Base-by-base conservation (phyloP, 2,113 vertebrate genomes). In the Accipiter cooperii region DNA sequence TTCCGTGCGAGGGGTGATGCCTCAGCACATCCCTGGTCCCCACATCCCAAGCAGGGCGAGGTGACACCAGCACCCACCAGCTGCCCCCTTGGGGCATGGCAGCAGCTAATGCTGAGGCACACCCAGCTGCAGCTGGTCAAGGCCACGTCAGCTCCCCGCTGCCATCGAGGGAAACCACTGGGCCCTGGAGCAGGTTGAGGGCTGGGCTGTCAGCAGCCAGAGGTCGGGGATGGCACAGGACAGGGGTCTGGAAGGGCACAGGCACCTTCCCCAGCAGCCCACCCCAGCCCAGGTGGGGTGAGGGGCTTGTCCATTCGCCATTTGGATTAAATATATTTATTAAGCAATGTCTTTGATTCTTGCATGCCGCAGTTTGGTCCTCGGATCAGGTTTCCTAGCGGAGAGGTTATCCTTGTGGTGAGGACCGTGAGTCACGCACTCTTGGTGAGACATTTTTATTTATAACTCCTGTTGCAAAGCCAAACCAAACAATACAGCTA, bases 381-480 rank as follows among this genome's bases (percentile, higher is more conserved):
- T 80, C 1, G 5, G 92, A 76, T 95, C 92, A 71, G 70, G 66
- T 96, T 96, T 96, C 92, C 82, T 63, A 82, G 89, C 92, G 55
- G 89, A 92, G 96, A 87, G 94, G 93, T 92, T 95, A 84, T 93
- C 96, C 88, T 90, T 93, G 96, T 7, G 60, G 97, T 83, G 83
- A 85, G 90, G 61, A 85, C 87, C 25, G 2, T 97, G 96, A 97
- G 77, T 97, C 96, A 97, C 70, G 2, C 93, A 85, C 90, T 83
- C 75, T 61, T 85, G 70, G 87, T 96, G 82, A 96, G 87, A 90
- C 61, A 76, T 83, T 94, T 96, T 96, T 97, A 96, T 97, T 97
- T 97, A 93, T 96, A 97, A 91, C 93, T 97, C 81, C 60, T 0
- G 1, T 82, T 69, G 84, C 84, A 80, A 89, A 94, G 93, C 92